Base-by-base conservation (phyloP, 1,140 invertebrate genomes). In the Drosophila bocqueti region DNA sequence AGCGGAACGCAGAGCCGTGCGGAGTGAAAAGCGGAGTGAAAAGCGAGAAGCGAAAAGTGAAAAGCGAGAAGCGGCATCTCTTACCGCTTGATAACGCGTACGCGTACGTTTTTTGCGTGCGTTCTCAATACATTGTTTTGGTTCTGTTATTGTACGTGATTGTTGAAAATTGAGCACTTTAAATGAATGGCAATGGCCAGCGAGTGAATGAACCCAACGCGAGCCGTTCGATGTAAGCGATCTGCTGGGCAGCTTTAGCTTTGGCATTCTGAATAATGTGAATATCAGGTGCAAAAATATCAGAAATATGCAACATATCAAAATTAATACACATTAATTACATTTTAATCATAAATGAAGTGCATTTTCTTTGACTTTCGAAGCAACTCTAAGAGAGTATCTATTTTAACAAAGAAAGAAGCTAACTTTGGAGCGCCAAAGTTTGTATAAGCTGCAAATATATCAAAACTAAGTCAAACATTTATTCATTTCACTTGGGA, bases 151-250 rank as follows among this genome's bases (percentile, higher is more conserved):
- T 47, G 43, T 67, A 67, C 64, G 64, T 67, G 64, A 64, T 67
- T 67, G 59, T 36, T 38, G 15, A 26, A 54, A 34, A 24, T 43
- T 29, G 9, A 68, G 43, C 66, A 68, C 24, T 45, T 54, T 29
- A 18, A 68, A 54, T 68, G 66, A 68, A 67, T 62, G 63, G 40
- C 18, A 68, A 67, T 62, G 63, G 40, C 29, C 16, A 3, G 16
- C 47, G 8, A 34, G 16, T 54, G 36, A 58, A 64, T 68, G 46
- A 58, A 64, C 16, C 18, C 11, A 16, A 24, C 2, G 9, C 31
- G 4, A 4, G 16, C 3, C 3, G 1, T 18, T 55, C 7, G 15
- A 45, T 38, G 64, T 65, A 65, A 67, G 64, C 45, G 64, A 66
- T 63, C 63, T 24, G 24, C 21, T 9, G 34, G 9, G n/a, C 11